Conservation (phyloP, 2,113 vertebrate species). For the Pygoscelis antarcticus region DNA sequence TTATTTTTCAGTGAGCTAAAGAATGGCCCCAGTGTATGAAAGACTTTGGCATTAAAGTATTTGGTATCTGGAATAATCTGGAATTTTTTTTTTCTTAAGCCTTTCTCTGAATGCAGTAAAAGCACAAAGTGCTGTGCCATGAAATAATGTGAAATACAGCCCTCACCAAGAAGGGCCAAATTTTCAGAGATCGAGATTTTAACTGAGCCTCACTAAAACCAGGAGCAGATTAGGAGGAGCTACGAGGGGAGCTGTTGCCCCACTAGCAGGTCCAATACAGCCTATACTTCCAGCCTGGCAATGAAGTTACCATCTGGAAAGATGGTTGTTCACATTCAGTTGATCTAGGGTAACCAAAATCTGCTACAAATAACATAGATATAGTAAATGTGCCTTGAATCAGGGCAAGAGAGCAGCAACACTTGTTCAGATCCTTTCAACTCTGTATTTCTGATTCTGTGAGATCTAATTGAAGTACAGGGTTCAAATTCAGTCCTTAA, state of each 20-base stretch:
- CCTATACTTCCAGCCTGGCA: neutral
- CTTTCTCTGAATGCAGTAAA: neutral
- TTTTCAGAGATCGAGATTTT: neutral
- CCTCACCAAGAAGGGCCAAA: neutral
- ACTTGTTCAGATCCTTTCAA: neutral
- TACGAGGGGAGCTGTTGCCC: neutral
- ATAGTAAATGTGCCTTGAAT: neutral
- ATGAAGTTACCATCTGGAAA: neutral
- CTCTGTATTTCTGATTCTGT: neutral
- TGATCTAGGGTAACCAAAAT: neutral
- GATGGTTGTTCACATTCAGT: neutral
- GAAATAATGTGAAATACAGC: neutral
- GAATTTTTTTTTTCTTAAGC: neutral
- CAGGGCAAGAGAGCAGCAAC: neutral
- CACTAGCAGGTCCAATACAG: neutral
- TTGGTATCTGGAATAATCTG: neutral
- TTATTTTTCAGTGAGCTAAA: conserved; percentile 19
- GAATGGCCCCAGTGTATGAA: neutral
- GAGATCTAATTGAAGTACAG: neutral
- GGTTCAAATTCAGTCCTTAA: neutral
- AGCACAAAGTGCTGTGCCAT: neutral
- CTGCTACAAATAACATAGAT: neutral
- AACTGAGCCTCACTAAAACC: neutral
- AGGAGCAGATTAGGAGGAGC: neutral
- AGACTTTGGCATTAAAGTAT: neutral